Percentiles rank a stretch among this genome's conserved stretches.
Evolutionary conservation across 1,140 invertebrate genomes (phyloP).

Genomic region (Lordiphosa mommai): DNA sequence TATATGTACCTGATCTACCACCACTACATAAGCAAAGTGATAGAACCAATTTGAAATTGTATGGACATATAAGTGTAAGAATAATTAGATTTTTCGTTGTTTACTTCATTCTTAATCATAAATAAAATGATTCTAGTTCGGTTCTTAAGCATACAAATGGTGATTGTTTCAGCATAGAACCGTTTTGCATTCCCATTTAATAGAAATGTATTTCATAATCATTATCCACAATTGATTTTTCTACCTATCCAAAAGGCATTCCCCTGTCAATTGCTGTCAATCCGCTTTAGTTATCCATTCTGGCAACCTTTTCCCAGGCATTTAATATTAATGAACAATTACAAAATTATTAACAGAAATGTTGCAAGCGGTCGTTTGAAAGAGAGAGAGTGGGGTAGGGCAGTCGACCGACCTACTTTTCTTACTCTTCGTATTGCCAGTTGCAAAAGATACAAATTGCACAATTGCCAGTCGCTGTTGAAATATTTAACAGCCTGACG

Average conservation of each 20-base stretch:
- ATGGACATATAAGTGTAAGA: too few species aligned
- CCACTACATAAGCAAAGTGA: too few species aligned
- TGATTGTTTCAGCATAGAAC: too few species aligned
- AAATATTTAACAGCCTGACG: conserved; percentile 45
- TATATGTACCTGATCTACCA: too few species aligned
- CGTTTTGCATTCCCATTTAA: too few species aligned
- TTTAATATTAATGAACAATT: conserved; percentile 37
- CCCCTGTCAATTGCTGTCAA: conserved; percentile 6
- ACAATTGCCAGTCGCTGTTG: conserved; percentile 42
- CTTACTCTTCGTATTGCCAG: conserved; percentile 20
- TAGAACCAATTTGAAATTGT: too few species aligned
- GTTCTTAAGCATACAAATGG: too few species aligned
- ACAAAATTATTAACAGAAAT: conserved; percentile 35
- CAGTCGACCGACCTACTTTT: conserved; percentile 34
- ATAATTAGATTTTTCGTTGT: too few species aligned
- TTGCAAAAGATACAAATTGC: conserved; percentile 47
- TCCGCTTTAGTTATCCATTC: conserved; percentile 7
- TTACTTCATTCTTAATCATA: too few species aligned
- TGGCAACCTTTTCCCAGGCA: neutral
- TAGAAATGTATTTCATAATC: too few species aligned
- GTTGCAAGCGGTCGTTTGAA: neutral
- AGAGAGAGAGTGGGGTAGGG: neutral
- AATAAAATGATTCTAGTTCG: too few species aligned
- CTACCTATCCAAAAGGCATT: neutral
- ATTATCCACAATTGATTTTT: neutral